A percentile compares a stretch with the other conserved stretches of the same genome.
phyloP scores from a whole-genome alignment of 2,888 invertebrate genomes.

The Siphlonurus alternatus region DNA sequence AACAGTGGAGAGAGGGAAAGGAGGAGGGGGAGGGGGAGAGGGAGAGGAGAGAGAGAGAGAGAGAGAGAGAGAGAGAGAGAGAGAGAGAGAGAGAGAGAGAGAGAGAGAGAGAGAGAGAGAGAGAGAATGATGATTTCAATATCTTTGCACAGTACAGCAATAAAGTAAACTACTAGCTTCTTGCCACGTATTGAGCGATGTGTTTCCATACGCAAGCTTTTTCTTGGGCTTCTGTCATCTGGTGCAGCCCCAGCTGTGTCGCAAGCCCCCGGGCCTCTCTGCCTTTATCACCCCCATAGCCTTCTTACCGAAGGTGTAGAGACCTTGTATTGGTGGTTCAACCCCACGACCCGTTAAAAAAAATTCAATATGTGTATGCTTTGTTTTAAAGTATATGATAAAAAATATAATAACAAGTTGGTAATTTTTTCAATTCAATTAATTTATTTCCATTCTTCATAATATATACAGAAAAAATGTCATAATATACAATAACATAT shows the following conservation, averaged over 20 bases:
- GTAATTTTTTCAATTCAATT: too few species aligned
- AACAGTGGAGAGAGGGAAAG: not conserved
- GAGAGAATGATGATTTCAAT: not conserved
- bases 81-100: not conserved
- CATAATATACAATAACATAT: too few species aligned
- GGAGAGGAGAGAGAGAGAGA: not conserved
- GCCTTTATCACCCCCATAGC: too few species aligned
- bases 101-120: not conserved
- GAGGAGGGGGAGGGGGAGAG: not conserved
- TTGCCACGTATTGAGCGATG: not conserved
- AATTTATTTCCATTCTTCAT: too few species aligned
- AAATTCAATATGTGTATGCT: too few species aligned
- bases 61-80: not conserved
- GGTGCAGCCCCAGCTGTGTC: not conserved
- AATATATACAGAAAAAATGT: too few species aligned
- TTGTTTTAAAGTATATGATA: too few species aligned
- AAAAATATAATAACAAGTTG: too few species aligned
- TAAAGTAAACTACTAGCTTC: not conserved
- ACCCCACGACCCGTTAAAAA: too few species aligned
- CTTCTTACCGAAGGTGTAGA: too few species aligned
- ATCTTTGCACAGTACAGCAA: not conserved
- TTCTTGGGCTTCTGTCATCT: not conserved
- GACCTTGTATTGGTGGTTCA: too few species aligned
- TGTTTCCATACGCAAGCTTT: not conserved
- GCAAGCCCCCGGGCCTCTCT: too few species aligned